Percentiles rank a stretch among this genome's conserved stretches.
These are phyloP conservation scores for Neotoxoptera formosana DNA, from an alignment of 1,140 invertebrate genomes.

Conservation along the genomic window DNA sequence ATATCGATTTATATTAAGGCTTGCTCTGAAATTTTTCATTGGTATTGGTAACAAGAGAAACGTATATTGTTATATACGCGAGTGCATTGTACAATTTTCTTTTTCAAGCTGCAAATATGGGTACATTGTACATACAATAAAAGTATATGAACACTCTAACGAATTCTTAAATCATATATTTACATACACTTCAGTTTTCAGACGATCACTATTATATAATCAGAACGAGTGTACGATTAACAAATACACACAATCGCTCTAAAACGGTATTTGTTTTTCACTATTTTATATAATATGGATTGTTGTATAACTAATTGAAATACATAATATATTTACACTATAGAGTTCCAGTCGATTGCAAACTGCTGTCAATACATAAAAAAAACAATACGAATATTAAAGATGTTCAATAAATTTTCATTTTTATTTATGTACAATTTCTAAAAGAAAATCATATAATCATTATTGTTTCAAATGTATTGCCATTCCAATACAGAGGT, in stretches of 20 bases:
- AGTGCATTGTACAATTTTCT: not conserved
- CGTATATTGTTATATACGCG: not conserved
- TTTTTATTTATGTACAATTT: not conserved
- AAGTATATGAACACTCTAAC: not conserved
- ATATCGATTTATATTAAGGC: not conserved
- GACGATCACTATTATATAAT: not conserved
- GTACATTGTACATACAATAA: not conserved
- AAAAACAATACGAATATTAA: not conserved
- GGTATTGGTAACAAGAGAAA: not conserved
- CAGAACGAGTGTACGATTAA: not conserved
- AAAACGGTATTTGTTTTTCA: constrained; percentile 18
- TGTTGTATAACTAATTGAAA: not conserved
- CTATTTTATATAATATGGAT: not conserved
- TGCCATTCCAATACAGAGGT: not conserved
- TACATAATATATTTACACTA: not conserved
- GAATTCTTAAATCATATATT: not conserved
- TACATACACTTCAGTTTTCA: not conserved
- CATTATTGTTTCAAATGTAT: not conserved
- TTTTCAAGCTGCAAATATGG: not conserved
- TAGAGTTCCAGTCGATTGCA: not conserved
- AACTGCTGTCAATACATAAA: not conserved
- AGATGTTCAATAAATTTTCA: not conserved
- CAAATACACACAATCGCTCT: not conserved
- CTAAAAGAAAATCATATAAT: not conserved
- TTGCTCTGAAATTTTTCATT: not conserved